Percentiles rank a stretch among this genome's conserved stretches.
These are phyloP conservation scores for Sphinx pinastri DNA, from an alignment of 2,888 invertebrate genomes.

Conservation along the genomic window DNA sequence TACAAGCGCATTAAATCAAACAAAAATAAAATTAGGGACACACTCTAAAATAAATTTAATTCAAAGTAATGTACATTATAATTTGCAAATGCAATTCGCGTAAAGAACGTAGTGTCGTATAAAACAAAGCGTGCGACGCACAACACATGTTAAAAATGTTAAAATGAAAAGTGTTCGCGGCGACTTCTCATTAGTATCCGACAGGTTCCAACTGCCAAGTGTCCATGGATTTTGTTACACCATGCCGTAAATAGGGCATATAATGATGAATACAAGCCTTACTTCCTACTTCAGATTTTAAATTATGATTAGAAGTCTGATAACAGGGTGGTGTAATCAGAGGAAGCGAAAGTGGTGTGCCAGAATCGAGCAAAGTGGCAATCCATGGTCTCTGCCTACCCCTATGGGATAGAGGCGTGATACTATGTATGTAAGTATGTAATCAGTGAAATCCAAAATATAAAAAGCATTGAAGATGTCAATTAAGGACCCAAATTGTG, in stretches of 20 bases:
- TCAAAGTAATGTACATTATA: slow-evolving; percentile 26
- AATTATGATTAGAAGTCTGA: no score
- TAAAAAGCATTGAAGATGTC: no score
- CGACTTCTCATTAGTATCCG: slow-evolving; percentile 56
- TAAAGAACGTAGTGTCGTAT: neutral
- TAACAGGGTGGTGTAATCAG: no score
- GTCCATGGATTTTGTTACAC: slow-evolving; percentile 36
- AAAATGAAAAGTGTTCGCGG: slow-evolving; percentile 52
- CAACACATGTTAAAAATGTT: slow-evolving; percentile 29
- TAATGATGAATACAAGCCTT: no score
- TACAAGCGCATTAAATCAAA: slow-evolving; percentile 8
- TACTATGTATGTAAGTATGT: no score
- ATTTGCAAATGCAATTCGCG: slow-evolving; percentile 26
- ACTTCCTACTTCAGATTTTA: no score
- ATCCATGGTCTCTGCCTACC: no score
- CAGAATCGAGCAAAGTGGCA: no score
- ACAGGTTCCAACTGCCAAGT: slow-evolving; percentile 43
- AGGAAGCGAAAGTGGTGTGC: no score
- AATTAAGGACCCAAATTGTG: no score
- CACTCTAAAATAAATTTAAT: slow-evolving; percentile 10
- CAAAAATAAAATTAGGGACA: slow-evolving; percentile 10
- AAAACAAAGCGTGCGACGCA: slow-evolving; percentile 15
- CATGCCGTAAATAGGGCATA: slow-evolving; percentile 21
- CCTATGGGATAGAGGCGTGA: no score
- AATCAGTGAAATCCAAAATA: no score